These are phyloP conservation scores for Manis javanica DNA, from an alignment of 2,797 vertebrate species.

Conservation along the genomic window DNA sequence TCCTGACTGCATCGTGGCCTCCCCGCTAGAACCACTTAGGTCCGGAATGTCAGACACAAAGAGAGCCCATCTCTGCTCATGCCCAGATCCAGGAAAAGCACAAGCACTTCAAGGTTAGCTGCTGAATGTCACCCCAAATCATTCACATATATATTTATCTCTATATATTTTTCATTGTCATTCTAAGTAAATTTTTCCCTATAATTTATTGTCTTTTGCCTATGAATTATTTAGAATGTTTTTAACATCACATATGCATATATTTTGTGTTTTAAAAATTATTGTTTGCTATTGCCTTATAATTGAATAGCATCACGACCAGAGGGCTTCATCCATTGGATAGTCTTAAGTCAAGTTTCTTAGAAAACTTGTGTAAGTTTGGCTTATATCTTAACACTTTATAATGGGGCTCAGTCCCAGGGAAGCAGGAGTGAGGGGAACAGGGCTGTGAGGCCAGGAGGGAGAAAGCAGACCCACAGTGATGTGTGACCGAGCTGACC, in stretches of 20 bases:
- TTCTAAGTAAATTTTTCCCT: neutral
- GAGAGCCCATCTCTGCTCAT: neutral
- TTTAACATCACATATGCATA: neutral
- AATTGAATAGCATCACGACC: neutral
- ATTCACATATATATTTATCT: neutral
- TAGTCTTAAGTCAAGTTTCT: neutral
- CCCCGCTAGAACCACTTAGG: neutral
- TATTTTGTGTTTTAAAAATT: neutral
- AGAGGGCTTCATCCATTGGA: neutral
- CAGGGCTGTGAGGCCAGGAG: neutral
- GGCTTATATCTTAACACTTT: neutral
- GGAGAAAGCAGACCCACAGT: neutral
- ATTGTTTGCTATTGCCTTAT: neutral
- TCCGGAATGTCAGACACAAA: neutral
- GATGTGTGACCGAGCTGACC: neutral
- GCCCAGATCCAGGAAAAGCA: neutral
- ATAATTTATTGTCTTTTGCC: neutral
- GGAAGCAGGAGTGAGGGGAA: neutral
- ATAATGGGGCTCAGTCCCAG: neutral
- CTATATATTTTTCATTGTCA: neutral
- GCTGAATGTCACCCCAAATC: neutral
- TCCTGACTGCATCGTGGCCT: neutral
- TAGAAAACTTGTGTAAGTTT: neutral
- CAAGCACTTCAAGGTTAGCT: neutral
- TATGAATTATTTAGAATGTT: constrained; percentile 38